Base-by-base conservation (phyloP, 2,113 vertebrate species). In the Neoarius graeffei region DNA sequence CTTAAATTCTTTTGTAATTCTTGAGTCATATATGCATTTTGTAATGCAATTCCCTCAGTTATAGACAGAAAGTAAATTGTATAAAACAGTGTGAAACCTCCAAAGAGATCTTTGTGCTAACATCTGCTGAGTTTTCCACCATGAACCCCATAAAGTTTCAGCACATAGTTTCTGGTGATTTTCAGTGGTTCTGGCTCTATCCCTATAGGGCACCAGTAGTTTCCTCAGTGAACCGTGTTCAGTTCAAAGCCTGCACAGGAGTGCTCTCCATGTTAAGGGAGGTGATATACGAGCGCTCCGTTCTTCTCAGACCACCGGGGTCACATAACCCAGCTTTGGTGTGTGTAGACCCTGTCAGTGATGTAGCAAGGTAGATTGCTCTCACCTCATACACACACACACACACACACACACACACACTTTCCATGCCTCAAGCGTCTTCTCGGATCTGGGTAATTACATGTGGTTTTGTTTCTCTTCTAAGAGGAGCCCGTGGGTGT, bases 161-260 rank as follows among this genome's bases (percentile, higher is more conserved):
- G 89, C 89, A 67, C 89, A 81, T 91, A 92, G 92, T 92, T 94
- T 91, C 87, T 92, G 88, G 91, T 89, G 91, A 92, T 92, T 93
- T 93, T 93, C 90, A 87, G 90, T 89, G 86, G 88, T 91, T 91
- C 86, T 92, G 90, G 85, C 42, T 91, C 87, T 87, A 90, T 93
- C 93, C 92, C 93, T 89, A 92, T 92, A 92, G 94, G 93, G 93
- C 91, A 90, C 86, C 90, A 88, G 90, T 90, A 91, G 92, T 92
- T 91, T 92, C 89, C 87, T 92, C 92, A 91, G 81, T 94, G 93
- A 94, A 93, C 95, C 91, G 64, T 90, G 92, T 64, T 92, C 89
- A 92, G 92, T 95, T 95, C 94, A 94, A 95, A 95, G 95, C 92
- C 35, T 85, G 88, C 84, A 91, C 89, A 93, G 91, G 92, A 93